Evolutionary conservation across 2,888 invertebrate species (phyloP), one percentile per base, ranked within the genome.

Genomic region (Agriopis leucophaearia): DNA sequence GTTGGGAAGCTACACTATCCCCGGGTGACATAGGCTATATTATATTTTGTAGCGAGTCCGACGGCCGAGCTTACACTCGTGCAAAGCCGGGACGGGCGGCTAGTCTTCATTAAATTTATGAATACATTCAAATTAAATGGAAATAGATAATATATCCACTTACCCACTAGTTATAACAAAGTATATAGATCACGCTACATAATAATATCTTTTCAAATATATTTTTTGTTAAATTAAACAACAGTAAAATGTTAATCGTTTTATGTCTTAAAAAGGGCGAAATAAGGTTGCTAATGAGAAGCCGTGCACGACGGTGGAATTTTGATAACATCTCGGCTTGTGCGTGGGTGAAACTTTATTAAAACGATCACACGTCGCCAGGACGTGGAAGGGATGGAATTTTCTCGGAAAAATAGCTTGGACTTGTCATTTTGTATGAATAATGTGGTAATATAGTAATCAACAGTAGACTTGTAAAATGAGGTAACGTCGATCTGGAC

Each of bases 321-420:
- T 54, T 54, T 54, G 52, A 54, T 54, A 54, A 54, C 52, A 54
- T 54, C 38, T 51, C 8, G 51, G 38, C 10, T 54, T 4, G 27
- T 57, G 57, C 47, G 45, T 57, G 57, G 44, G 47, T n/a, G 27
- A 45, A 59, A 38, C 48, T 48, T 48, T 48, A 59, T 59, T 59
- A 59, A 48, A 59, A 59, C 47, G 36, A 57, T 47, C 57, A 57
- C 57, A 54, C 52, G 52, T 54, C 52, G 52, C 52, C 52, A 16
- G 16, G 38, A 54, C 52, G 38, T 38, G 38, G 10, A 54, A 54
- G 12, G 52, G 38, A 54, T 38, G 52, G 38, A 54, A 54, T 54
- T 54, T 54, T 38, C 52, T 38, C 38, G 52, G 36, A 15, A 38
- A 54, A 54, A 54, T 54, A 16, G 10, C 52, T 54, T 38, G 38